Base-by-base conservation (phyloP, 2,797 vertebrate genomes). In the Trematomus bernacchii region DNA sequence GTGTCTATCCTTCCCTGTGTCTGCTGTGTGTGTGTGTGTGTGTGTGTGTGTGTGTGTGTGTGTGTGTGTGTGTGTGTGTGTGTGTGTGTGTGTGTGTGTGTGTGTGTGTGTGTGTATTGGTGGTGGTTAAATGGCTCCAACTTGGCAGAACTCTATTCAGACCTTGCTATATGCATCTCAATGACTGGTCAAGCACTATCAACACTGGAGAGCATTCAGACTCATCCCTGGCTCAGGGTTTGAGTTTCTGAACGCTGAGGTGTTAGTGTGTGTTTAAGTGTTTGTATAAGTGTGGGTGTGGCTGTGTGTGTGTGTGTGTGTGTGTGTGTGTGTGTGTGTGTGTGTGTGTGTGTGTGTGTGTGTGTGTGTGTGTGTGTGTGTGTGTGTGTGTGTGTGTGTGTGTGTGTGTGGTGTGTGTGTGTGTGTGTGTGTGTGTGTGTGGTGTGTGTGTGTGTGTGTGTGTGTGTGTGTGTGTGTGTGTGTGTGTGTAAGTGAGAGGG, bases 141-240 rank as follows among this genome's bases (percentile, higher is more conserved):
- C 88, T 92, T 92, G 91, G 91, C 92, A 90, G 78, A 77, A 85
- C 67, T 87, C 54, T 18, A 43, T 66, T 74, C 60, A 79, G 84
- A 84, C 76, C 83, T 90, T 1, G 79, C 79, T n/a, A n/a, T 82
- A 76, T 91, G 91, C 91, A 91, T 95, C 87, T 92, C 84, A 94
- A 92, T 91, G 90, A 92, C 75, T 76, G 80, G 88, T 87, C 89
- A 73, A 87, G 77, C 66, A 54, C 82, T 70, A 80, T 87, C 85
- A 84, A 86, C 79, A 88, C 87, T 71, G 84, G 55, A 71, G 73
- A 78, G 86, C 72, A 59, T 83, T 91, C 71, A 85, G 77, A 67
- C 66, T 86, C 80, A 64, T 78, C 80, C 9, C 73, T 40, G 69
- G 53, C 69, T 75, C 77, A 63, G 60, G 59, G 66, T 80, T 71